These are phyloP conservation scores for Sebastiscus albofasciatus DNA, from an alignment of 2,797 vertebrate genomes.

Conservation along the genomic window DNA sequence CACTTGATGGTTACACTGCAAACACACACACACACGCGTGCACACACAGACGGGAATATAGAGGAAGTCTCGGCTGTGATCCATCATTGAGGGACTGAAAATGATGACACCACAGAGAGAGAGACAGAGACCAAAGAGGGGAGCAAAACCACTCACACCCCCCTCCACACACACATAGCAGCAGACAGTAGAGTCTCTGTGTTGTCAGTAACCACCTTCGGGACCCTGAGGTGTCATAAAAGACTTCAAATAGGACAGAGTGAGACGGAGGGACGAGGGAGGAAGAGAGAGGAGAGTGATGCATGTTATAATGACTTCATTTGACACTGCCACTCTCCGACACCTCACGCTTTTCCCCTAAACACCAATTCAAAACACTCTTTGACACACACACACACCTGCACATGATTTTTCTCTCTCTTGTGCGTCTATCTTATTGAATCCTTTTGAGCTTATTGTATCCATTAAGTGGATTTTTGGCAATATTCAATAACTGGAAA, in stretches of 20 bases:
- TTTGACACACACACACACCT: background rate
- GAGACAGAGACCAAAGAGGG: background rate
- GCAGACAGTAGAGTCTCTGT: constrained; percentile 64
- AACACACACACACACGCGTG: constrained; percentile 9
- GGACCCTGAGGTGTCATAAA: constrained; percentile 74
- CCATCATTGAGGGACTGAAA: constrained; percentile 67
- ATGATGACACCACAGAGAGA: constrained; percentile 59
- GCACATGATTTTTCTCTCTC: background rate
- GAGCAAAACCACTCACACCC: no score
- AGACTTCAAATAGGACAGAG: constrained; percentile 61
- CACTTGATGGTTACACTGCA: constrained; percentile 9
- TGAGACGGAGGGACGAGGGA: constrained; percentile 34
- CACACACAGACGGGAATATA: constrained; percentile 56
- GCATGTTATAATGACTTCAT: constrained; percentile 61
- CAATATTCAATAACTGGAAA: constrained; percentile 25
- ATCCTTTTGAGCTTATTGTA: constrained; percentile 16
- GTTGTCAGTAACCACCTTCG: constrained; percentile 64
- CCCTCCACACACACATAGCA: constrained; percentile 7
- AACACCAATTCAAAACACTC: constrained; percentile 22
- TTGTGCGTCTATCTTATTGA: background rate
- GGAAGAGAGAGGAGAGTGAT: constrained; percentile 39
- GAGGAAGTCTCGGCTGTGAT: constrained; percentile 79
- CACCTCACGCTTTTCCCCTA: constrained; percentile 28
- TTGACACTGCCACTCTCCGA: constrained; percentile 59
- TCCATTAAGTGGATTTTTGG: constrained; percentile 42